Evolutionary conservation across 2,113 vertebrate species (phyloP).

Genomic region (Anarhynchus alexandrinus): DNA sequence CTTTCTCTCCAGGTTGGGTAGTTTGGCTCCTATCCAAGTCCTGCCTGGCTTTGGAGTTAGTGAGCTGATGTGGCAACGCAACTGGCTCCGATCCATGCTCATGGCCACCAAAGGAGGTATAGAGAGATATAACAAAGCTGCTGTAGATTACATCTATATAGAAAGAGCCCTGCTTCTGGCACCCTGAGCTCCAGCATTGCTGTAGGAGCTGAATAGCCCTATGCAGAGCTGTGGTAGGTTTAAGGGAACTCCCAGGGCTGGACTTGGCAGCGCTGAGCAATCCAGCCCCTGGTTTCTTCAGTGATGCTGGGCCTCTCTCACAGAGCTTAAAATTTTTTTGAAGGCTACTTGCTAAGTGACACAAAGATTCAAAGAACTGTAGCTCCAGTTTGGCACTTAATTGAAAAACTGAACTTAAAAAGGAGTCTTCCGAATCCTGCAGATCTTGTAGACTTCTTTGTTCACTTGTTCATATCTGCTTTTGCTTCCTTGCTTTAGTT

Average conservation of each 20-base stretch:
- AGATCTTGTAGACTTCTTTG: background rate
- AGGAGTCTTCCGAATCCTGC: background rate
- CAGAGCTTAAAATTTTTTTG: background rate
- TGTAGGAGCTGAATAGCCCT: background rate
- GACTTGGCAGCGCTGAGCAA: background rate
- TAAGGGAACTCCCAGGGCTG: background rate
- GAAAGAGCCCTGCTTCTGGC: background rate
- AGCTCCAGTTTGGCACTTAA: background rate
- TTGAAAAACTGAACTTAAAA: background rate
- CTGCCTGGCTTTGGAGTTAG: background rate
- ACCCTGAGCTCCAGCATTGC: background rate
- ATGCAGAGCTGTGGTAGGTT: background rate
- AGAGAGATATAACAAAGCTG: background rate
- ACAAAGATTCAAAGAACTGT: background rate
- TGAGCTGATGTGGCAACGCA: accelerated
- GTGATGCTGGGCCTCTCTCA: background rate
- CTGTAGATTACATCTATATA: accelerated
- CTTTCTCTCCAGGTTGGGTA: background rate
- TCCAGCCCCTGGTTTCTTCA: background rate
- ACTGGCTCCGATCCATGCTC: background rate
- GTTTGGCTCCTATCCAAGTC: background rate
- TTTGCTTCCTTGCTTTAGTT: background rate
- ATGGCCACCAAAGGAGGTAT: background rate
- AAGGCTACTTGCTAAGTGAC: background rate
- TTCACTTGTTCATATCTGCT: background rate